phyloP scores from a whole-genome alignment of 1,140 invertebrate genomes.

The Mylabris phalerata region DNA sequence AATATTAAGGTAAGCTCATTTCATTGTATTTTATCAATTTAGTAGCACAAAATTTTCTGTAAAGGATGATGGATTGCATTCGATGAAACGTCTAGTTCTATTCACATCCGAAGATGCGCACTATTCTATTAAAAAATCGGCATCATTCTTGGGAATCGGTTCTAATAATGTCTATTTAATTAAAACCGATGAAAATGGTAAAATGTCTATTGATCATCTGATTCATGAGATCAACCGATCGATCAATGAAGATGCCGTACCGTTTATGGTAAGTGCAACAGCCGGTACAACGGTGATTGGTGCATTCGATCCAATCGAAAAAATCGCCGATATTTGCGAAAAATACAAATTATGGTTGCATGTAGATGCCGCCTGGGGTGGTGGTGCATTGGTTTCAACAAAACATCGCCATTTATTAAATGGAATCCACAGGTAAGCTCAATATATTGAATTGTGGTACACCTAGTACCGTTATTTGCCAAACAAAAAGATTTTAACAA shows the following conservation, averaged over 20 bases:
- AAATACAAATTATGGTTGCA: slow-evolving; percentile 88
- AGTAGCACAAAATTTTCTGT: not conserved
- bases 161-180: slow-evolving; percentile 68
- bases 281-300: slow-evolving; percentile 79
- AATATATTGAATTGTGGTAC: no score
- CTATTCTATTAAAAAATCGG: slow-evolving; percentile 86
- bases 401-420: slow-evolving; percentile 70
- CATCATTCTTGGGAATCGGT: slow-evolving; percentile 72
- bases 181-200: slow-evolving; percentile 63
- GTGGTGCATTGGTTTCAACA: slow-evolving; percentile 78
- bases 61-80: slow-evolving; percentile 52
- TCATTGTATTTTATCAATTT: not conserved
- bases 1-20: slow-evolving; percentile 61
- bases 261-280: slow-evolving; percentile 86
- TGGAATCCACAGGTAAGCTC: slow-evolving; percentile 63
- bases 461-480: no score
- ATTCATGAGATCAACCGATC: slow-evolving; percentile 60
- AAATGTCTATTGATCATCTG: slow-evolving; percentile 70
- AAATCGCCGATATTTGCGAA: slow-evolving; percentile 74
- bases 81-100: slow-evolving; percentile 60
- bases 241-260: slow-evolving; percentile 59
- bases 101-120: slow-evolving; percentile 89
- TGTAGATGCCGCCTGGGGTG: slow-evolving; percentile 92
- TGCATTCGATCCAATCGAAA: slow-evolving; percentile 81
- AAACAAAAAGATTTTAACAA: no score